phyloP scores from a whole-genome alignment of 2,888 invertebrate genomes.

The Itoplectis maculator region DNA sequence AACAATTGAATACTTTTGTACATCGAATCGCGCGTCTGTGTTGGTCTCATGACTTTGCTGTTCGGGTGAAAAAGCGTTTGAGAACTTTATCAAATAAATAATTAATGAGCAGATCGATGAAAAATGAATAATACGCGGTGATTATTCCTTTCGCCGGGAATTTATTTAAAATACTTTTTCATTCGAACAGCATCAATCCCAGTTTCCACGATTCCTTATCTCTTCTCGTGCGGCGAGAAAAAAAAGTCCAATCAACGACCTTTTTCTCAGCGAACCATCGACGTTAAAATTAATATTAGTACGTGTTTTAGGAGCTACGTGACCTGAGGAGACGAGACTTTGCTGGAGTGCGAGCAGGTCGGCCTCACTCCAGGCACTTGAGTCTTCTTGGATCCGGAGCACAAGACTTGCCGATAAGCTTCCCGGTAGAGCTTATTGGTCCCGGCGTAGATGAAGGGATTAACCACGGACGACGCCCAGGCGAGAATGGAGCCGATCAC shows the following conservation, averaged over 20 bases:
- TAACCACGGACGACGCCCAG: conserved; percentile 96
- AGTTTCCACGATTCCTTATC: conserved; percentile 4
- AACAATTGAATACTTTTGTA: conserved; percentile 69
- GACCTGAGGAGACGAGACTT: conserved; percentile 78
- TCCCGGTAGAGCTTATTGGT: conserved; percentile 93
- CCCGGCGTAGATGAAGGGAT: conserved; percentile 95
- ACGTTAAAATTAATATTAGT: not conserved
- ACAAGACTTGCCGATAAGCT: conserved; percentile 82
- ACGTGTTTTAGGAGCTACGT: conserved; percentile 66
- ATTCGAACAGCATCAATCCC: too few species aligned
- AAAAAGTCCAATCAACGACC: too few species aligned
- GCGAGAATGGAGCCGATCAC: conserved; percentile 94
- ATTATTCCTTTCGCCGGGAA: not conserved
- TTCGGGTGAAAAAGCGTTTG: too few species aligned
- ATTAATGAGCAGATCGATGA: too few species aligned
- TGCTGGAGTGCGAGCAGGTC: conserved; percentile 80
- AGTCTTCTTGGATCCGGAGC: conserved; percentile 74
- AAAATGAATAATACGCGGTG: too few species aligned
- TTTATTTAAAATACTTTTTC: conserved; percentile 4
- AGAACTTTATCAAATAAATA: too few species aligned
- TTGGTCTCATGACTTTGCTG: conserved; percentile 28
- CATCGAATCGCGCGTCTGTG: conserved; percentile 55
- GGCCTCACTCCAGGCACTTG: conserved; percentile 73
- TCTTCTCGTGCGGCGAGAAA: not conserved
- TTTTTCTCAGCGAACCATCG: not conserved